Evolutionary conservation across 2,113 vertebrate genomes (phyloP).

Genomic region (Tapirus terrestris): DNA sequence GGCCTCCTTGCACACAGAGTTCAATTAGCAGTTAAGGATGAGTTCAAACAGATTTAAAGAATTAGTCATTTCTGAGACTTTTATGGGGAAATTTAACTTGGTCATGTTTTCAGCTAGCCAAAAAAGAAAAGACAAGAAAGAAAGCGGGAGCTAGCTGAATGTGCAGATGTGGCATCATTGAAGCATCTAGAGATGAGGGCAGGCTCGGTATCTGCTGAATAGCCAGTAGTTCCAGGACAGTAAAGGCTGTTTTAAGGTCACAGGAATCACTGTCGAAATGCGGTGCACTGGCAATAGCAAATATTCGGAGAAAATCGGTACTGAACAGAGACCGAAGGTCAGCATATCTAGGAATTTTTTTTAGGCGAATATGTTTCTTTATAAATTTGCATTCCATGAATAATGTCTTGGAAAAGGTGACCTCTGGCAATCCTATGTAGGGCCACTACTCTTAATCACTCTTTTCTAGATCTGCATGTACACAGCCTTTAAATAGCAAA

Average conservation of each 20-base stretch:
- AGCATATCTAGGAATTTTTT: slow-evolving; percentile 55
- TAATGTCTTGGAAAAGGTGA: slow-evolving; percentile 50
- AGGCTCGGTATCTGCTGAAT: slow-evolving; percentile 83
- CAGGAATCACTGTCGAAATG: slow-evolving; percentile 73
- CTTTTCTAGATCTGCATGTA: neutral
- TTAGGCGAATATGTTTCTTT: slow-evolving; percentile 61
- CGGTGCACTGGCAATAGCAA: slow-evolving; percentile 46
- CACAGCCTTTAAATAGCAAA: slow-evolving; percentile 5
- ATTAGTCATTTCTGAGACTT: slow-evolving; percentile 82
- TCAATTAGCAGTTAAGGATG: slow-evolving; percentile 87
- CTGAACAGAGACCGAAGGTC: slow-evolving; percentile 55
- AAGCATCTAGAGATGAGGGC: slow-evolving; percentile 82
- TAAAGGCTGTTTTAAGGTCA: slow-evolving; percentile 86
- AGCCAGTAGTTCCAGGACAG: slow-evolving; percentile 82
- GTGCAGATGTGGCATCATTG: slow-evolving; percentile 82
- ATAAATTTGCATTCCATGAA: slow-evolving; percentile 64
- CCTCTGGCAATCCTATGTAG: slow-evolving; percentile 3
- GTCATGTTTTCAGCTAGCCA: slow-evolving; percentile 73
- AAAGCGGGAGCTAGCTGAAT: slow-evolving; percentile 80
- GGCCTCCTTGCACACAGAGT: slow-evolving; percentile 76
- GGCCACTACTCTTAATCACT: slow-evolving; percentile 37
- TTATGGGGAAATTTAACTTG: slow-evolving; percentile 80
- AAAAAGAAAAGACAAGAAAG: slow-evolving; percentile 11
- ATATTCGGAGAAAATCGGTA: slow-evolving; percentile 55
- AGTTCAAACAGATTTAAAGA: slow-evolving; percentile 83